Conservation (phyloP, 2,888 invertebrate species). For the Andrena bucephala region DNA sequence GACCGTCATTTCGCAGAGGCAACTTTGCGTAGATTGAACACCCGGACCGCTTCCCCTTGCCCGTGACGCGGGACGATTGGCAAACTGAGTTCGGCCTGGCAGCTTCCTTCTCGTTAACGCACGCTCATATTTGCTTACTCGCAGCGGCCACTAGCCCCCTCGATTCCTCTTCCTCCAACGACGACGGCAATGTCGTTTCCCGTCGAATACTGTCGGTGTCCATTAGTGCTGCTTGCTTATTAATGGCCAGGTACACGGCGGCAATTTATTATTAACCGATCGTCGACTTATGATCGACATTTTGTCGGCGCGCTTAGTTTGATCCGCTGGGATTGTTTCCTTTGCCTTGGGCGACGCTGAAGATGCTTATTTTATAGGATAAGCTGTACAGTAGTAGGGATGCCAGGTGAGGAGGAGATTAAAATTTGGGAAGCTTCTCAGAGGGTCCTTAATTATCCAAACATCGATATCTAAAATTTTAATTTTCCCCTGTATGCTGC, state of each 20-base stretch:
- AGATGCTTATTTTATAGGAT: too few species aligned
- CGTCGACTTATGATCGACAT: background rate
- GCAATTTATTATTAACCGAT: background rate
- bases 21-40: conserved; percentile 65
- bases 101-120: conserved; percentile 59
- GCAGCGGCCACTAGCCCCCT: background rate
- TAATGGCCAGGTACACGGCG: background rate
- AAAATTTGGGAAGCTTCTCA: too few species aligned
- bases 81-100: conserved; percentile 42
- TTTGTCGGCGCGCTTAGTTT: background rate
- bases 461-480: too few species aligned
- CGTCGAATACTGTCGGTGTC: background rate
- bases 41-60: conserved; percentile 6
- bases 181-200: background rate
- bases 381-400: too few species aligned
- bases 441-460: too few species aligned
- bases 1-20: conserved; percentile 63
- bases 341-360: too few species aligned
- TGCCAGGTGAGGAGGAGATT: too few species aligned
- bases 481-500: too few species aligned
- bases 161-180: background rate
- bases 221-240: conserved; percentile 30
- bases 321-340: background rate
- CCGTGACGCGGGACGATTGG: conserved; percentile 47
- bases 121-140: conserved; percentile 43